Evolutionary conservation across 1,140 invertebrate species (phyloP).

Genomic region (Phocides pigmalion): DNA sequence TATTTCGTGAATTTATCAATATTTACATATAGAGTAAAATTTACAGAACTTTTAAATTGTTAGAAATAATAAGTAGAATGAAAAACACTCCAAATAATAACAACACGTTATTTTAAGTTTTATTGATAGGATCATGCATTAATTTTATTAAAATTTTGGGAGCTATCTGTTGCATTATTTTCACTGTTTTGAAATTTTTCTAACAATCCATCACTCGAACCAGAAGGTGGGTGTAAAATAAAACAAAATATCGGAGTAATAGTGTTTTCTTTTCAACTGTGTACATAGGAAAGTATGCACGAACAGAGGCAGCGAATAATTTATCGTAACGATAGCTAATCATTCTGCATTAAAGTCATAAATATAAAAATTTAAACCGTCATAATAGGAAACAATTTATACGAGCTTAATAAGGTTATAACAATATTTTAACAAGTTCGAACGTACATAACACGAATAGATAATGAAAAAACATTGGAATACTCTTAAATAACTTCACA

Average conservation of each 20-base stretch:
- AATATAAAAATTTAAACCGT: conserved; percentile 21
- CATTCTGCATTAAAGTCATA: conserved; percentile 14
- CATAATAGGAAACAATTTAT: conserved; percentile 14
- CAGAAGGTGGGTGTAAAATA: conserved; percentile 3
- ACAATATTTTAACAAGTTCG: conserved; percentile 22
- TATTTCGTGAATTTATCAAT: too few relatives aligned
- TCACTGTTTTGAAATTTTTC: too few relatives aligned
- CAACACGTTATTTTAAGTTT: too few relatives aligned
- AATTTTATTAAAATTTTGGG: too few relatives aligned
- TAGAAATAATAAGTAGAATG: too few relatives aligned
- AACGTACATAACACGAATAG: conserved; percentile 55
- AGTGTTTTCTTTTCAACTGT: conserved; percentile 27
- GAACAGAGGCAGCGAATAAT: conserved; percentile 19
- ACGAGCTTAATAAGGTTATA: conserved; percentile 15
- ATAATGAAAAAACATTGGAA: conserved; percentile 69
- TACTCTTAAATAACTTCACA: conserved; percentile 41
- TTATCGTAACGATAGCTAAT: conserved; percentile 12
- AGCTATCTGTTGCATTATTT: too few relatives aligned
- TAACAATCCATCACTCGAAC: too few relatives aligned
- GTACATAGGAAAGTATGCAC: conserved; percentile 24
- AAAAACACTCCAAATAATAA: too few relatives aligned
- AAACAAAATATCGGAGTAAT: conserved; percentile 19
- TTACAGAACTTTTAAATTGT: too few relatives aligned
- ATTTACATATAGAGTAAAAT: too few relatives aligned
- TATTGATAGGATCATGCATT: too few relatives aligned